Percentiles rank a stretch among this genome's conserved stretches.
Conservation (phyloP, 1,140 invertebrate species). For the Lordiphosa clarofinis region DNA sequence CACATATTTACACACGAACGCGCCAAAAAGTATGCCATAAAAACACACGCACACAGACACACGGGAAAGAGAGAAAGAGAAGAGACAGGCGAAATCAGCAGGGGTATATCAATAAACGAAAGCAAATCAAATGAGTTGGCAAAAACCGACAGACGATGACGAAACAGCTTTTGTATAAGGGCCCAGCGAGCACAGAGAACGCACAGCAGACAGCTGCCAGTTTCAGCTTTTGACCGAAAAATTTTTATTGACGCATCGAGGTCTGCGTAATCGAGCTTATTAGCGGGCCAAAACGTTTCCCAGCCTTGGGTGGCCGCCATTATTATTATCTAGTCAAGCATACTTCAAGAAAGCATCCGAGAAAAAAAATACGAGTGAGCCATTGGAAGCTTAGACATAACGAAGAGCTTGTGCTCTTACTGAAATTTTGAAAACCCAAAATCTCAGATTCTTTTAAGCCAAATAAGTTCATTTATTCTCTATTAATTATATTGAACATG, state of each 20-base stretch:
- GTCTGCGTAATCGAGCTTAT: slow-evolving; percentile 65
- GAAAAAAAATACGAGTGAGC: neutral
- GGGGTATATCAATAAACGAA: slow-evolving; percentile 61
- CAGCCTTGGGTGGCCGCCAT: slow-evolving; percentile 19
- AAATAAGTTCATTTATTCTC: too few relatives aligned
- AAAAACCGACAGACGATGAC: slow-evolving; percentile 54
- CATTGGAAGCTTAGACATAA: neutral
- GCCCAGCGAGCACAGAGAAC: too few relatives aligned
- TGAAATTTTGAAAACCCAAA: too few relatives aligned
- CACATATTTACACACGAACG: slow-evolving; percentile 72
- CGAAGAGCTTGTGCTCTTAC: neutral
- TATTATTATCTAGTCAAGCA: slow-evolving; percentile 52
- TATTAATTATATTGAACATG: too few relatives aligned
- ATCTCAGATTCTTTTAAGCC: too few relatives aligned
- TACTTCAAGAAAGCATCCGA: slow-evolving; percentile 17
- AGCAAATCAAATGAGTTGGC: slow-evolving; percentile 72
- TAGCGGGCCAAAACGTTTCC: slow-evolving; percentile 32
- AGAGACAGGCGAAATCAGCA: neutral
- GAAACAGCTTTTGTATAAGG: slow-evolving; percentile 14
- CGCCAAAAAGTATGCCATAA: slow-evolving; percentile 67
- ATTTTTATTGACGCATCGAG: slow-evolving; percentile 53
- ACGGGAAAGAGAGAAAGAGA: neutral
- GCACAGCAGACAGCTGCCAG: slow-evolving; percentile 15
- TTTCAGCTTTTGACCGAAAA: slow-evolving; percentile 15
- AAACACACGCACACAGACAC: slow-evolving; percentile 33